Conservation (phyloP, 2,888 invertebrate genomes). For the Choristoneura rosaceana region DNA sequence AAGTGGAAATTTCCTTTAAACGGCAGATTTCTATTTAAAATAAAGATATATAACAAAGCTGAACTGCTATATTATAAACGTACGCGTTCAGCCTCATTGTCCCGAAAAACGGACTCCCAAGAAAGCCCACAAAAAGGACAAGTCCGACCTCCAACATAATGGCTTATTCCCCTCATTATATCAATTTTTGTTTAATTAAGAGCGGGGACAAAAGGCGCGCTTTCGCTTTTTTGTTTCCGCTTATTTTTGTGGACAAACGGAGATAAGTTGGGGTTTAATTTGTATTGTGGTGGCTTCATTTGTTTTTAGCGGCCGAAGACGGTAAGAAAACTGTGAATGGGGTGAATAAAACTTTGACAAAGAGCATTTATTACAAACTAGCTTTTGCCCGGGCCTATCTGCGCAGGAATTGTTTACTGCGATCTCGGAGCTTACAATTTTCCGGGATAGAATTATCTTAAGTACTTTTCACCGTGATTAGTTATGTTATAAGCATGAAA, state of each 20-base stretch:
- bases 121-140: slow-evolving; percentile 31
- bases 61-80: slow-evolving; percentile 4
- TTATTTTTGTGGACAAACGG: slow-evolving; percentile 35
- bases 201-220: slow-evolving; percentile 54
- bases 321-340: neutral
- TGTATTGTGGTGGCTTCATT: slow-evolving; percentile 11
- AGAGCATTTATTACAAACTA: too few species aligned
- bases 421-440: too few species aligned
- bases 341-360: neutral
- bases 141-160: slow-evolving; percentile 40
- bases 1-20: neutral
- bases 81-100: slow-evolving; percentile 23
- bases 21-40: neutral
- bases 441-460: too few species aligned
- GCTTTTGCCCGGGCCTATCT: too few species aligned
- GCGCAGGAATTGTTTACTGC: too few species aligned
- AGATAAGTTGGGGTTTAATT: slow-evolving; percentile 32
- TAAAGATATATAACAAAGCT: neutral
- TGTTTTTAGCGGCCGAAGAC: neutral
- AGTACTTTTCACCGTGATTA: too few species aligned
- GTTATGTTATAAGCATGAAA: too few species aligned
- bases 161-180: slow-evolving; percentile 63
- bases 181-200: slow-evolving; percentile 71
- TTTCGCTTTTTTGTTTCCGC: slow-evolving; percentile 49
- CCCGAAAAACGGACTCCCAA: slow-evolving; percentile 27